Evolutionary conservation across 2,888 invertebrate species (phyloP).

Genomic region (Cartodere bifasciata): DNA sequence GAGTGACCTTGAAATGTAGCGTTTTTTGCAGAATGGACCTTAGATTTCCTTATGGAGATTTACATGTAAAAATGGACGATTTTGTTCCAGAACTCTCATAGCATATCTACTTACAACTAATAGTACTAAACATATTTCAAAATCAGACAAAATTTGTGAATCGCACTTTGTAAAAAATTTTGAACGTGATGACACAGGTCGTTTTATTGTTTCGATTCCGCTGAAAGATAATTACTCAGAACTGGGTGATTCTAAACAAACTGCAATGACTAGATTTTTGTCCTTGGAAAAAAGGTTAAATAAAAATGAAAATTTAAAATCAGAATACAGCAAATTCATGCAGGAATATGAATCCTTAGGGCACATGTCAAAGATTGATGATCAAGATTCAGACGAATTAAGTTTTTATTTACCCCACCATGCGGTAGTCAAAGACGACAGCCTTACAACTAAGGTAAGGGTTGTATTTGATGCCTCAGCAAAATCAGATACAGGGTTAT

Average conservation of each 20-base stretch:
- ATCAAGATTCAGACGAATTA: conserved; percentile 2
- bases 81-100: too few relatives aligned
- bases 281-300: conserved; percentile 1
- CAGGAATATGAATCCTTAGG: conserved; percentile 1
- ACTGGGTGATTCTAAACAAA: background rate
- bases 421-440: conserved; percentile 22
- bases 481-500: conserved; percentile 17
- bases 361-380: conserved; percentile 4
- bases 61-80: too few relatives aligned
- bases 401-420: conserved; percentile 28
- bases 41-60: too few relatives aligned
- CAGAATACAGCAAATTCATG: conserved; percentile 1
- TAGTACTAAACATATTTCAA: too few relatives aligned
- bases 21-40: too few relatives aligned
- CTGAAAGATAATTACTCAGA: background rate
- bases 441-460: conserved; percentile 23
- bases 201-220: background rate
- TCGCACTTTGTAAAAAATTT: background rate
- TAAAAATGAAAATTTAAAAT: background rate
- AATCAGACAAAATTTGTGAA: too few relatives aligned
- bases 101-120: too few relatives aligned
- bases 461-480: conserved; percentile 26
- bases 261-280: background rate
- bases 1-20: too few relatives aligned
- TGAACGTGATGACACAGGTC: background rate